Percentiles rank a stretch among this genome's conserved stretches.
Conservation (phyloP, 2,888 invertebrate species). For the Stomorhina lunata region DNA sequence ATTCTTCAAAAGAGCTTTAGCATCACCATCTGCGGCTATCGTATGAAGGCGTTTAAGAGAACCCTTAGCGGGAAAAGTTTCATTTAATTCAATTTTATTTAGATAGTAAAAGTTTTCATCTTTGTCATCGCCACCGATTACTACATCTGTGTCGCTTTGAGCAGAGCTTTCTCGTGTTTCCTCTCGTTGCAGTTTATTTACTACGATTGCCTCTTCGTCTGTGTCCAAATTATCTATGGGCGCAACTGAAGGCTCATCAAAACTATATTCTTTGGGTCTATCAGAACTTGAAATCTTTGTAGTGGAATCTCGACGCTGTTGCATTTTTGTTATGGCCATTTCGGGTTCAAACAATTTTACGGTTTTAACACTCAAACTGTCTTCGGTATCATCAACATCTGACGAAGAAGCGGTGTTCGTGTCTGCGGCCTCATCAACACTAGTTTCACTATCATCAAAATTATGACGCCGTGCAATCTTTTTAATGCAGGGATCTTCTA, state of each 20-base stretch:
- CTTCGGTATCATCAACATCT: conserved; percentile 53
- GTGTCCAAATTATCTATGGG: conserved; percentile 70
- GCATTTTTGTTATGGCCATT: conserved; percentile 72
- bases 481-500: conserved; percentile 69
- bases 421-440: background rate
- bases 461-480: conserved; percentile 43
- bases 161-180: conserved; percentile 73
- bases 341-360: conserved; percentile 73
- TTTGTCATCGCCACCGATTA: conserved; percentile 71
- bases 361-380: conserved; percentile 70
- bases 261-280: conserved; percentile 56
- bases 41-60: conserved; percentile 71
- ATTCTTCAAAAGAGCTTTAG: conserved; percentile 69
- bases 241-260: conserved; percentile 70
- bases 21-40: conserved; percentile 69
- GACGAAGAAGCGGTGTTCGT: conserved; percentile 5
- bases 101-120: background rate
- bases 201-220: conserved; percentile 73
- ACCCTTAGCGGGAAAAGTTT: conserved; percentile 37
- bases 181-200: conserved; percentile 69
- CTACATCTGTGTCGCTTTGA: conserved; percentile 73
- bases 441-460: background rate
- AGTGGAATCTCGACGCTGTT: conserved; percentile 70
- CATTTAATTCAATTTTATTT: background rate
- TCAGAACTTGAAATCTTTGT: conserved; percentile 53